Evolutionary conservation across 92 coral and sea anemone genomes (phyloP), one percentile per base, ranked within the genome.

Genomic region (Siderastrea siderea): DNA sequence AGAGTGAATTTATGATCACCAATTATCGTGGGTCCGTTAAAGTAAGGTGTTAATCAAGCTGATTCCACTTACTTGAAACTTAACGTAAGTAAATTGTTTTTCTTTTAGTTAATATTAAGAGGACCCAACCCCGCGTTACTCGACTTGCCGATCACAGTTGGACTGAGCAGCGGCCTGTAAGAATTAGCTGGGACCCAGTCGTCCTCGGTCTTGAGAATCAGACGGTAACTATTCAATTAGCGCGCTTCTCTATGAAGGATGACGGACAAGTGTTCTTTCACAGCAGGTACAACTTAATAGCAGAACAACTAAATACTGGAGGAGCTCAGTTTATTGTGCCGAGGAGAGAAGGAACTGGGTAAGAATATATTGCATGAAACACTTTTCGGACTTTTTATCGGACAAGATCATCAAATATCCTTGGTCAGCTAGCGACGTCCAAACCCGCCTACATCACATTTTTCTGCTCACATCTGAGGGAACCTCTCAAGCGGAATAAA

Each of bases 331-430:
- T 88, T 14, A 61, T 45, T 53, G 94, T 88, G 3, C 89, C 84
- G 9, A 13, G 58, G 14, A 83, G 89, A 3, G 68, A 88, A 16
- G 92, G 92, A 58, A 70, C 83, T 19, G 92, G 83, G 84, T 81
- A 45, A 58, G 83, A 13, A 3, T 61, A 5, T 17, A 14, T 14
- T 59, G 11, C 38, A 26, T 26, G 38, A 26, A 26, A 26, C 38
- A 26, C 38, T 26, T 26, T 26, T 26, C 38, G 38, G 38, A 26
- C 38, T 26, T 26, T 26, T 26, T 26, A 26, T 26, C 38, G 14
- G 63, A 8, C 4, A 3, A 13, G n/a, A 59, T 3, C 63, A 10
- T 8, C 38, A 26, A 26, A 26, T 26, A 26, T 26, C 38, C 38
- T 26, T 26, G 38, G 38, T 26, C 38, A 26, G 38, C 38, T 26